Evolutionary conservation across 1,140 invertebrate genomes (phyloP).

Genomic region (Diachasma alloeum): DNA sequence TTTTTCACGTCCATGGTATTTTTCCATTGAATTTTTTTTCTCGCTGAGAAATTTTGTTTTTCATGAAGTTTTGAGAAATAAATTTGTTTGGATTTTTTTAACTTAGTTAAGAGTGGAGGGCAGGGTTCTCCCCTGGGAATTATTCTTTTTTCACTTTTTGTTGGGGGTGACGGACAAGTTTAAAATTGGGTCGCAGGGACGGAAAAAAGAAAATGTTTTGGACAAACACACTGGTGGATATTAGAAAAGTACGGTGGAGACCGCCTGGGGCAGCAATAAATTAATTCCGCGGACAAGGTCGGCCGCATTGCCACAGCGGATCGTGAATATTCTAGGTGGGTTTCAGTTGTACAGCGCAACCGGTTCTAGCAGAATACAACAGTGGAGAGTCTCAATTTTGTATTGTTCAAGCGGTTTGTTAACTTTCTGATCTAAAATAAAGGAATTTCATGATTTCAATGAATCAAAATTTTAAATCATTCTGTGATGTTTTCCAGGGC

Average conservation of each 20-base stretch:
- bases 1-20: background rate
- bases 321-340: slow-evolving; percentile 3
- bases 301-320: background rate
- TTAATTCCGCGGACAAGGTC: slow-evolving; percentile 40
- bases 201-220: background rate
- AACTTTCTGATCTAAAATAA: background rate
- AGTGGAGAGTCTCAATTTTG: background rate
- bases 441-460: too few relatives aligned
- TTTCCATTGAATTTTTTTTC: background rate
- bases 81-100: too few relatives aligned
- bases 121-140: too few relatives aligned
- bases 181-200: background rate
- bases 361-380: background rate
- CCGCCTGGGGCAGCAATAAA: slow-evolving; percentile 39
- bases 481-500: too few relatives aligned
- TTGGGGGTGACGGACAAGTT: background rate
- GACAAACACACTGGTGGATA: background rate
- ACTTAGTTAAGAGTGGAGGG: too few relatives aligned
- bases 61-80: background rate
- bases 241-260: background rate
- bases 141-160: too few relatives aligned
- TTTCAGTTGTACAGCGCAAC: background rate
- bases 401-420: background rate
- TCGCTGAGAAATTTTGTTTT: background rate
- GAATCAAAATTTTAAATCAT: too few relatives aligned